phyloP scores from a whole-genome alignment of 2,113 vertebrate species.

The Psittacus erithacus region DNA sequence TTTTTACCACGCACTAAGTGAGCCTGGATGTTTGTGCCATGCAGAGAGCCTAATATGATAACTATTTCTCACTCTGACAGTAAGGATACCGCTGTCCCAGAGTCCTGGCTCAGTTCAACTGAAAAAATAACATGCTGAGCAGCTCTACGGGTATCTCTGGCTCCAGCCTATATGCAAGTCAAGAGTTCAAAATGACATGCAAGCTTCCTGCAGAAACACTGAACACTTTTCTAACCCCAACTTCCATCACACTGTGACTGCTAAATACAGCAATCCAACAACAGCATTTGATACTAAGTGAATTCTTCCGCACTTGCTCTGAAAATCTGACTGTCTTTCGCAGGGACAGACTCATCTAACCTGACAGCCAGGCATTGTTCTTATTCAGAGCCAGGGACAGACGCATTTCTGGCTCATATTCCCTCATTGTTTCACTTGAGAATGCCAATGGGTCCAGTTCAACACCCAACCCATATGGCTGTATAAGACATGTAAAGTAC shows the following conservation, averaged over 20 bases:
- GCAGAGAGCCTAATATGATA: constrained; percentile 62
- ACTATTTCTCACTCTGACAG: constrained; percentile 60
- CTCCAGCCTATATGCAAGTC: constrained; percentile 28
- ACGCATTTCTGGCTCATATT: neutral
- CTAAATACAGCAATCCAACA: constrained; percentile 50
- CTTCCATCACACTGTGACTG: constrained; percentile 50
- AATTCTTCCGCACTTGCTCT: constrained; percentile 16
- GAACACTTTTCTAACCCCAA: constrained; percentile 59
- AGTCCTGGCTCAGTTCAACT: constrained; percentile 54
- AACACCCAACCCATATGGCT: neutral
- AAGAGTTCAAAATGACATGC: constrained; percentile 61
- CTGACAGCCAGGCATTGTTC: constrained; percentile 61
- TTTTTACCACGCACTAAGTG: neutral
- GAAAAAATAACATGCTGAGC: constrained; percentile 21
- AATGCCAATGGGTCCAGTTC: neutral
- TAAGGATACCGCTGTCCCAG: constrained; percentile 17
- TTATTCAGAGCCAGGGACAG: constrained; percentile 16
- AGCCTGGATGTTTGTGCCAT: neutral
- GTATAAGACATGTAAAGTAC: neutral
- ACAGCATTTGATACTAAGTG: constrained; percentile 36
- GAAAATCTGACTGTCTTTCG: neutral
- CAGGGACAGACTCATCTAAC: constrained; percentile 25
- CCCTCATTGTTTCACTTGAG: constrained; percentile 23
- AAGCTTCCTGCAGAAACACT: constrained; percentile 47
- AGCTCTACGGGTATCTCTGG: constrained; percentile 35